A percentile compares a stretch with the other conserved stretches of the same genome.
Evolutionary conservation across 2,113 vertebrate genomes (phyloP).

Genomic region (Myotis brandtii): DNA sequence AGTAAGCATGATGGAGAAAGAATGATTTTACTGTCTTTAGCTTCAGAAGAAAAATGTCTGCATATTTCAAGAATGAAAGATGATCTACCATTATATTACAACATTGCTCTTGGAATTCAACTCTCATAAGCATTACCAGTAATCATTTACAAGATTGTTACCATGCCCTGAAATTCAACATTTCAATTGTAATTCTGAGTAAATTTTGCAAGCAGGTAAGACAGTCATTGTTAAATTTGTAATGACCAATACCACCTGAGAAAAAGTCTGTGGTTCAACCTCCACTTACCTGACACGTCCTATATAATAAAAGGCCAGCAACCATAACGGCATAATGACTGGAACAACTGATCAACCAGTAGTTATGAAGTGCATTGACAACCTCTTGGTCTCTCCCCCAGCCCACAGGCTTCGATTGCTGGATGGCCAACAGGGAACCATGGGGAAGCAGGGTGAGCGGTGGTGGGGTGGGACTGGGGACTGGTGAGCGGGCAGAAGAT

Average conservation of each 20-base stretch:
- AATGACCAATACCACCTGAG: background rate
- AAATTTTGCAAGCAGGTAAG: background rate
- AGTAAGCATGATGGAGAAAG: background rate
- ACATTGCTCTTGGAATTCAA: background rate
- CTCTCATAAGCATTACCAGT: background rate
- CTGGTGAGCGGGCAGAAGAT: too few species aligned
- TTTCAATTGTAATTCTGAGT: background rate
- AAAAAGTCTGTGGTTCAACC: background rate
- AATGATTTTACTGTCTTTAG: background rate
- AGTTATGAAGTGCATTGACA: too few species aligned
- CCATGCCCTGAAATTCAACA: background rate
- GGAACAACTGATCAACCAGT: too few species aligned
- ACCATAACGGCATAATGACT: too few species aligned
- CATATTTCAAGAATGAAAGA: background rate
- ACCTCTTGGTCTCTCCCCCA: too few species aligned
- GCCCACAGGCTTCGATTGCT: too few species aligned
- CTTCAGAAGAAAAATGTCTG: background rate
- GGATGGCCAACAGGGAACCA: too few species aligned
- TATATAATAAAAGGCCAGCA: too few species aligned
- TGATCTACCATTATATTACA: background rate
- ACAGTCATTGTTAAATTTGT: conserved; percentile 32
- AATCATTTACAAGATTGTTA: conserved; percentile 15
- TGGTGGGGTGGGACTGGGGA: too few species aligned
- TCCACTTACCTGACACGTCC: background rate
- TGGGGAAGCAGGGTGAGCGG: too few species aligned